phyloP scores from a whole-genome alignment of 2,113 vertebrate species.

The Aphyosemion australe region DNA sequence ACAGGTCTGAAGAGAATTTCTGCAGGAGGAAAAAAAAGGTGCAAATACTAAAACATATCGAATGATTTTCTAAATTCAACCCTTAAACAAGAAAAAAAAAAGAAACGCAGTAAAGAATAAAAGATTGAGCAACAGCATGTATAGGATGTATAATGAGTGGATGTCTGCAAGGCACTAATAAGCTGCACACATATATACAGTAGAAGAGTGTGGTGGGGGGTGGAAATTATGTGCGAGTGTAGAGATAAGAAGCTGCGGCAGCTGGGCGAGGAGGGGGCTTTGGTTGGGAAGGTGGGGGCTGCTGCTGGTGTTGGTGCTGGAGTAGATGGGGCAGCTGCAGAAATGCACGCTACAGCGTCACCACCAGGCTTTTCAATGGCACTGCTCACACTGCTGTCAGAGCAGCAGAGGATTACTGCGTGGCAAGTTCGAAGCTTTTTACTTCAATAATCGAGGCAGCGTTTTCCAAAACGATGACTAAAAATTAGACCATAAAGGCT shows the following conservation, averaged over 20 bases:
- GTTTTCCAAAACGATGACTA: neutral
- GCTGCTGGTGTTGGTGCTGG: constrained; percentile 45
- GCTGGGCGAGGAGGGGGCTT: constrained; percentile 19
- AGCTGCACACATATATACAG: constrained; percentile 30
- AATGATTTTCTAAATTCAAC: too few relatives aligned
- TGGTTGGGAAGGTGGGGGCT: constrained; percentile 5
- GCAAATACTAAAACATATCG: too few relatives aligned
- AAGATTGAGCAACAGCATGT: neutral
- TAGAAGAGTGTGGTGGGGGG: constrained; percentile 41
- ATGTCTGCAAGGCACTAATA: constrained; percentile 39
- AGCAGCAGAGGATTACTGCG: constrained; percentile 26
- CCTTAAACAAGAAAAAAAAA: neutral
- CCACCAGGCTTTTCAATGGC: constrained; percentile 20
- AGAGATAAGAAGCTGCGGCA: constrained; percentile 77
- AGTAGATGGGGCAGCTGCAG: constrained; percentile 61
- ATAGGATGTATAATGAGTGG: constrained; percentile 5
- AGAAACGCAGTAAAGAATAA: neutral
- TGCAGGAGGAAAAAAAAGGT: too few relatives aligned
- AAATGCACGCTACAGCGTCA: constrained; percentile 40
- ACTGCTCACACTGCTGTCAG: neutral
- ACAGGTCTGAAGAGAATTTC: too few relatives aligned
- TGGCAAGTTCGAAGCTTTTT: constrained; percentile 33
- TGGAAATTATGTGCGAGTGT: constrained; percentile 55
- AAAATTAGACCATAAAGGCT: constrained; percentile 6
- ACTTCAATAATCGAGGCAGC: neutral